Conservation (phyloP, 2,888 invertebrate species). For the Noctua fimbriata region DNA sequence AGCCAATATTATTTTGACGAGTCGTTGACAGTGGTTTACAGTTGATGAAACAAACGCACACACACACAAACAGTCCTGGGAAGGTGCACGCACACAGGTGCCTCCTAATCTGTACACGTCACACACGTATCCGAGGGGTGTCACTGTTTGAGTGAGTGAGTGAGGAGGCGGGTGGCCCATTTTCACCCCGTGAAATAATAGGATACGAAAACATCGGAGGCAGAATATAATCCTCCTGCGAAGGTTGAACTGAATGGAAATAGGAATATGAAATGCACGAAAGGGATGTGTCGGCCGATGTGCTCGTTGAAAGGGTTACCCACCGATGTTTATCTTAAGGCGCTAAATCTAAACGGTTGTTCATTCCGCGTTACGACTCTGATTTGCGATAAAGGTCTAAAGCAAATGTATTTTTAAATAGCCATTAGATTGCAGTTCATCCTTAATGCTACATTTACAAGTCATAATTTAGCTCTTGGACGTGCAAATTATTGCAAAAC, state of each 20-base stretch:
- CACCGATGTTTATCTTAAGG: slow-evolving; percentile 84
- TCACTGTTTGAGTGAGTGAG: slow-evolving; percentile 79
- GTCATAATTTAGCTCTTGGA: slow-evolving; percentile 58
- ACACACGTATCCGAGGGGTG: slow-evolving; percentile 76
- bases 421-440: slow-evolving; percentile 58
- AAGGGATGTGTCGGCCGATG: slow-evolving; percentile 86
- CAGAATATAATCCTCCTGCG: slow-evolving; percentile 90
- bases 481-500: slow-evolving; percentile 65
- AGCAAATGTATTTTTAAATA: slow-evolving; percentile 65
- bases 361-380: slow-evolving; percentile 75
- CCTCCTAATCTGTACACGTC: slow-evolving; percentile 70
- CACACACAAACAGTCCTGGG: slow-evolving; percentile 70
- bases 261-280: slow-evolving; percentile 89
- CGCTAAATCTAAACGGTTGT: slow-evolving; percentile 84
- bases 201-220: slow-evolving; percentile 90
- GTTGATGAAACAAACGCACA: slow-evolving; percentile 87
- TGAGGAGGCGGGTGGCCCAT: slow-evolving; percentile 88
- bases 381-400: slow-evolving; percentile 62
- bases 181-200: slow-evolving; percentile 90
- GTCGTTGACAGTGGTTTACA: slow-evolving; percentile 90
- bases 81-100: slow-evolving; percentile 75
- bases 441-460: slow-evolving; percentile 61
- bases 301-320: slow-evolving; percentile 85
- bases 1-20: slow-evolving; percentile 90
- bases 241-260: slow-evolving; percentile 89